phyloP scores from a whole-genome alignment of 1,140 invertebrate species.

The Tetramorium alpestre region DNA sequence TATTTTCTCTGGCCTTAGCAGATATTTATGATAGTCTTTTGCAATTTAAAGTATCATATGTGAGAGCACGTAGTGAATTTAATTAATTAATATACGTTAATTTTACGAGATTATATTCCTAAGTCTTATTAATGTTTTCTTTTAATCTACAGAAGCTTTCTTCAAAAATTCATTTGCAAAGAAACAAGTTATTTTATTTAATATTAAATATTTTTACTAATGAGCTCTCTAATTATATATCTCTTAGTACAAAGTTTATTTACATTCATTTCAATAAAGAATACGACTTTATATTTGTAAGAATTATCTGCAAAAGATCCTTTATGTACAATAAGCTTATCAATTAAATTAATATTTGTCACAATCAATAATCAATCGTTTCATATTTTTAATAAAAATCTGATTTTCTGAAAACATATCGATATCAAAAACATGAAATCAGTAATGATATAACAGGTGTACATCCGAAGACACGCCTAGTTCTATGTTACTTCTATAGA shows the following conservation, averaged over 20 bases:
- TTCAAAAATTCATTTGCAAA: background rate
- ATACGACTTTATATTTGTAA: background rate
- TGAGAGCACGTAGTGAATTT: background rate
- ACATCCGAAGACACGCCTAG: background rate
- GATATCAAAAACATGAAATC: background rate
- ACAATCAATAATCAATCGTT: background rate
- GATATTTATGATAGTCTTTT: background rate
- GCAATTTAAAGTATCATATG: background rate
- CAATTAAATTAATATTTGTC: background rate
- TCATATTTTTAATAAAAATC: conserved; percentile 9
- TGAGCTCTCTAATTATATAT: background rate
- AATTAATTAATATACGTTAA: background rate
- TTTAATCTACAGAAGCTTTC: background rate
- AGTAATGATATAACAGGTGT: background rate
- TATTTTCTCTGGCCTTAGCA: background rate
- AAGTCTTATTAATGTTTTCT: background rate
- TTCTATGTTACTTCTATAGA: background rate
- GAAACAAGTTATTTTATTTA: background rate
- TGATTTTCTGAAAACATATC: background rate
- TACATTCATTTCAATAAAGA: conserved; percentile 9
- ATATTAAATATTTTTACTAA: background rate
- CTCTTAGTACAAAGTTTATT: background rate
- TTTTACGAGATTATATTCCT: background rate
- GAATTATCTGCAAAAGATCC: background rate
- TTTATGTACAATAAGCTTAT: background rate